phyloP scores from a whole-genome alignment of 2,113 vertebrate genomes.

The Thalassarche chlororhynchos region DNA sequence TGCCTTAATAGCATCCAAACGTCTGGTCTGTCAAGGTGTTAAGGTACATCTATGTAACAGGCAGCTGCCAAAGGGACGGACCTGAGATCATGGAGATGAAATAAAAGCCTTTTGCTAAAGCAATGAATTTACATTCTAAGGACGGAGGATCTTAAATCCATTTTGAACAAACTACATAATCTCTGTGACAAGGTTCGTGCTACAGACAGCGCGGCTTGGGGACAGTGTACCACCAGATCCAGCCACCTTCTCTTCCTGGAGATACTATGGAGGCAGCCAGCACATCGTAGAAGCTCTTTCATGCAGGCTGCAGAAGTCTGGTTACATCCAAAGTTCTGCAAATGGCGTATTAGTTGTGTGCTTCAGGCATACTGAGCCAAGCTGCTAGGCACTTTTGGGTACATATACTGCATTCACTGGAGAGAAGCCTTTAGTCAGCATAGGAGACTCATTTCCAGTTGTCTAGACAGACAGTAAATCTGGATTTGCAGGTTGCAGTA shows the following conservation, averaged over 20 bases:
- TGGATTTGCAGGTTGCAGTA: background rate
- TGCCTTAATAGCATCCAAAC: background rate
- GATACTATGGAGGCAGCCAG: background rate
- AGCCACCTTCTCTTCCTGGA: background rate
- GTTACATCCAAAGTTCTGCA: background rate
- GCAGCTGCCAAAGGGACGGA: background rate
- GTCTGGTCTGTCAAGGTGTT: background rate
- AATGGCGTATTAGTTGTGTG: background rate
- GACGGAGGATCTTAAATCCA: background rate
- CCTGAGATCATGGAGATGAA: background rate
- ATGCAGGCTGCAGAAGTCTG: background rate
- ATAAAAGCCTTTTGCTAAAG: background rate
- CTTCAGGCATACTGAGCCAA: background rate
- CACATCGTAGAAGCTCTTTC: background rate
- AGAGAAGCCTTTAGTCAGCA: background rate
- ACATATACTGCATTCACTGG: background rate
- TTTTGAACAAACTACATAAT: background rate
- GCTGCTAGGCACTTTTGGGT: background rate
- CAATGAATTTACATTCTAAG: background rate
- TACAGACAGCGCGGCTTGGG: fast-evolving
- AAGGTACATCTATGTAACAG: background rate
- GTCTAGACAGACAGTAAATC: background rate
- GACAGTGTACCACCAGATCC: background rate
- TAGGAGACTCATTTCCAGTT: background rate
- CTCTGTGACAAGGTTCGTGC: background rate